Conservation (phyloP, 2,888 invertebrate species). For the Empis stercorea region DNA sequence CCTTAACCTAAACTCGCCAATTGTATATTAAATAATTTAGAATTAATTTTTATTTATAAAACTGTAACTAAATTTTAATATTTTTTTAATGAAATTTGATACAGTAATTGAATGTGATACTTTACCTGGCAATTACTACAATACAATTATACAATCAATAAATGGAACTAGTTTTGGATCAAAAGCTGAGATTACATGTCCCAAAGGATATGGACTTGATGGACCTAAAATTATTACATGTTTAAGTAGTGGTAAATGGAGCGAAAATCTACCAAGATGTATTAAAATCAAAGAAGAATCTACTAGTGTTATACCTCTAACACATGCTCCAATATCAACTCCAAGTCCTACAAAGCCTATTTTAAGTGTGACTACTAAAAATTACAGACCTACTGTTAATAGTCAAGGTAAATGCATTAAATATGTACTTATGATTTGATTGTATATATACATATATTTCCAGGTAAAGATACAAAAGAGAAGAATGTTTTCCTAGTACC, state of each 20-base stretch:
- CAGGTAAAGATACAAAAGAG: background rate
- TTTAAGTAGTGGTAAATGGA: slow-evolving; percentile 65
- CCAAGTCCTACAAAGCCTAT: slow-evolving; percentile 25
- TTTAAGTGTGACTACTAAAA: slow-evolving; percentile 12
- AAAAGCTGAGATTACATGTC: slow-evolving; percentile 62
- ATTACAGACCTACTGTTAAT: background rate
- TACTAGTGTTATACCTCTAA: slow-evolving; percentile 23
- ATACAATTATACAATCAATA: slow-evolving; percentile 43
- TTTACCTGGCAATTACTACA: slow-evolving; percentile 44
- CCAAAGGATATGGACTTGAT: slow-evolving; percentile 50
- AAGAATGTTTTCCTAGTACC: slow-evolving; percentile 25
- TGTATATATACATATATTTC: too few species aligned
- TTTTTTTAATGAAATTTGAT: too few species aligned
- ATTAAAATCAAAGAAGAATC: slow-evolving; percentile 45
- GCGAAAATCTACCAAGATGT: slow-evolving; percentile 61
- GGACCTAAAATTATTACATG: slow-evolving; percentile 59
- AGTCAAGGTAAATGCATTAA: background rate
- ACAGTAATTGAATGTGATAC: slow-evolving; percentile 60
- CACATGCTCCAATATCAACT: slow-evolving; percentile 21
- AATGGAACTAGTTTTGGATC: slow-evolving; percentile 57
- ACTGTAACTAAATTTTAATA: background rate
- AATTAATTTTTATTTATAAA: too few species aligned
- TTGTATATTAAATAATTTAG: too few species aligned
- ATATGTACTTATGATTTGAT: background rate
- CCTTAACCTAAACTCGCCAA: too few species aligned